Evolutionary conservation across 2,888 invertebrate genomes (phyloP).

Genomic region (Drosophila koepferae): DNA sequence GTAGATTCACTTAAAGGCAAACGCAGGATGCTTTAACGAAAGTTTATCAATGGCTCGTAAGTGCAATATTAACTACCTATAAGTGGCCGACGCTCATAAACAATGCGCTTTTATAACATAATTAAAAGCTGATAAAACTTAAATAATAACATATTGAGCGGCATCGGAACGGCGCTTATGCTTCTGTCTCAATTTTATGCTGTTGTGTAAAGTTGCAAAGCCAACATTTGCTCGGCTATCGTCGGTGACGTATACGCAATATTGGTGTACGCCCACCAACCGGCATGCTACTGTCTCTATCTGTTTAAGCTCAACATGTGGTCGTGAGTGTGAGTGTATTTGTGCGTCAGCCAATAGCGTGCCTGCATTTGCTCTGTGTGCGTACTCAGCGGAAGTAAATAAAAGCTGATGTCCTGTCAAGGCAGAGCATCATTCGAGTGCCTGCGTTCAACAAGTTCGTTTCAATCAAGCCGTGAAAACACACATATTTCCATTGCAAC

Average conservation of each 20-base stretch:
- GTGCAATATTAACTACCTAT: conserved; percentile 62
- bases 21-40: conserved; percentile 44
- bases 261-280: conserved; percentile 74
- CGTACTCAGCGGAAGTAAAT: conserved; percentile 69
- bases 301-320: conserved; percentile 73
- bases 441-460: conserved; percentile 72
- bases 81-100: conserved; percentile 67
- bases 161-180: conserved; percentile 24
- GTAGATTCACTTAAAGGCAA: neutral
- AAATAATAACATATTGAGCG: conserved; percentile 69
- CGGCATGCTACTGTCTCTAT: conserved; percentile 20
- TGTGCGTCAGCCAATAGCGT: conserved; percentile 65
- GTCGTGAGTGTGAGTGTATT: conserved; percentile 21
- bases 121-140: conserved; percentile 77
- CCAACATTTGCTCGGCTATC: conserved; percentile 21
- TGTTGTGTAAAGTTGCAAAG: conserved; percentile 55
- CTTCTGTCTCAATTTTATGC: conserved; percentile 28
- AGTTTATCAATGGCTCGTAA: conserved; percentile 43
- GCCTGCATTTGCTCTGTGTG: conserved; percentile 40
- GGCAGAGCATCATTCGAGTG: conserved; percentile 77
- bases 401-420: conserved; percentile 79
- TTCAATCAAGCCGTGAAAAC: conserved; percentile 37
- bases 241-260: conserved; percentile 70
- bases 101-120: conserved; percentile 69
- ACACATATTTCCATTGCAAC: conserved; percentile 1